Base-by-base conservation (phyloP, 1,140 invertebrate genomes). In the Drosophila cardini region DNA sequence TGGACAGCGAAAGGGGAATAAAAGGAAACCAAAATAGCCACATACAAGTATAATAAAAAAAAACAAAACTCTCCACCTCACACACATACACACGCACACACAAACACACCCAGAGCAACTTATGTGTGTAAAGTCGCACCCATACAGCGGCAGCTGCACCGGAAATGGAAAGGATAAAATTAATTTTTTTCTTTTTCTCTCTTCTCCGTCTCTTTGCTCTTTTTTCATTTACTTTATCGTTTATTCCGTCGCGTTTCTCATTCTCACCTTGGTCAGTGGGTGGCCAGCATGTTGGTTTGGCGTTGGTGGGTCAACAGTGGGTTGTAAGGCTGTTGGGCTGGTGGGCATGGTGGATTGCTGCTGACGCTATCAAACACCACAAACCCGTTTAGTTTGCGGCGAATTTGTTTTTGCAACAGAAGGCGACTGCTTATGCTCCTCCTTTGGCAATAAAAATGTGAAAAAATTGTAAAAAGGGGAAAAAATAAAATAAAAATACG, bases 161-260 rank as follows among this genome's bases (percentile, higher is more conserved):
- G 72, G 76, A 83, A 80, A 85, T 78, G 70, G 74, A 85, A 85
- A 85, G 81, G 77, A 77, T 85, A 80, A 85, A 85, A 85, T 85
- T 85, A 85, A 85, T 85, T 85, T 85, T 85, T 77, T 50, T 80
- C 30, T 36, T 15, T 58, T 26, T 26, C 4, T 26, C 21, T 26
- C 21, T 26, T 26, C 21, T 26, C 4, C 4, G 21, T 26, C 21
- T 26, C 21, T 26, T 26, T 26, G 21, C 38, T 43, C 52, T 70
- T 70, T 76, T 61, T 57, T 60, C 55, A 72, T 76, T 63, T 79
- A 64, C 63, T 84, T 76, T 48, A 55, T 46, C 61, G 45, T 65
- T 40, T 52, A 34, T 36, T 56, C 30, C 43, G 50, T 58, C 68
- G 73, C 73, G 61, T 46, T 67, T 67, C 55, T 58, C 53, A 40